These are phyloP conservation scores for Smittia sp. DNA, from an alignment of 2,888 invertebrate genomes.

Conservation along the genomic window DNA sequence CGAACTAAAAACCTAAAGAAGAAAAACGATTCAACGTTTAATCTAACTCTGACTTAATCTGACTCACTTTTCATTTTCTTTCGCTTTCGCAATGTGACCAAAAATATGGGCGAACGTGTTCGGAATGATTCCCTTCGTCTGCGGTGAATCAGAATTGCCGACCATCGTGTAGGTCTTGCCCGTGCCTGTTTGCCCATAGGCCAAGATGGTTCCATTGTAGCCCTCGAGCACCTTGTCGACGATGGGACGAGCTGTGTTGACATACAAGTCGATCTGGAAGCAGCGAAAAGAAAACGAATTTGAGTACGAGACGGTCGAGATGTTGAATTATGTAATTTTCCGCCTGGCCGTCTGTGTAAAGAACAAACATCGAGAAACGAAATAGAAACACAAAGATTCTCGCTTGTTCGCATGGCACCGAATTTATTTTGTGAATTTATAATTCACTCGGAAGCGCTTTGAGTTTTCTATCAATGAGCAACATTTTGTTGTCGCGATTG, in stretches of 20 bases:
- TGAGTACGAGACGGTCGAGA: not conserved
- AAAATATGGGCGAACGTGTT: conserved; percentile 99
- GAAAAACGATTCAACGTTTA: not conserved
- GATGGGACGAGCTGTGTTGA: conserved; percentile 92
- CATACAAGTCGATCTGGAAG: conserved; percentile 85
- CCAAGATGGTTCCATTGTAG: conserved; percentile 92
- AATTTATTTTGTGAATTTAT: not conserved
- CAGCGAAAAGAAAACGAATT: conserved; percentile 31
- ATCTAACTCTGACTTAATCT: conserved; percentile 8
- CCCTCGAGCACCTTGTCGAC: conserved; percentile 95
- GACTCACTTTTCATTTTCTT: conserved; percentile 80
- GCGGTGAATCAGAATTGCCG: conserved; percentile 81
- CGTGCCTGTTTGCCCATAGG: conserved; percentile 91
- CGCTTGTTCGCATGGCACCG: not conserved
- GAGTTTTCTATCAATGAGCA: conserved; percentile 2
- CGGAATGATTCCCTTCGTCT: conserved; percentile 93
- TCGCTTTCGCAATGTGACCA: conserved; percentile 92
- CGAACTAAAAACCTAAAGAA: conserved; percentile 82
- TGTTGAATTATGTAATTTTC: conserved; percentile 24
- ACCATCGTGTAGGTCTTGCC: conserved; percentile 99
- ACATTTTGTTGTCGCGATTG: not conserved
- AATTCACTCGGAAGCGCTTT: not conserved
- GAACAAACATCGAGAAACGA: not conserved
- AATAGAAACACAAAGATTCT: not conserved
- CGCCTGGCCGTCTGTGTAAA: not conserved